Conservation (phyloP, 2,113 vertebrate species). For the Beaufortia kweichowensis region DNA sequence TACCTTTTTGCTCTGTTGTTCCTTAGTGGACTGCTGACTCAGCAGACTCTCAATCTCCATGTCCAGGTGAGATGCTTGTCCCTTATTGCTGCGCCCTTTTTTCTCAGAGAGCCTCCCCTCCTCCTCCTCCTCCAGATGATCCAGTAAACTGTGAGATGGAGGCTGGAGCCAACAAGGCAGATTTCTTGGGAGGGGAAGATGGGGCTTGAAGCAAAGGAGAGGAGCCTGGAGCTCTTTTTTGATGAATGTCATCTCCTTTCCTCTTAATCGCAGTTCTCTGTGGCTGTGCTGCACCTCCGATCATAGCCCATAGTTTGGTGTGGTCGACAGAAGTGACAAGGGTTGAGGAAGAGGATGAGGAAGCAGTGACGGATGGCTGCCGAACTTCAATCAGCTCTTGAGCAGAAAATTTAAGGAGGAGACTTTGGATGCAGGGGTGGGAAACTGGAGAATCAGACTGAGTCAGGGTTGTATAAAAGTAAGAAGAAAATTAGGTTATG, state of each 20-base stretch:
- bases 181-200: conserved; percentile 62
- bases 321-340: conserved; percentile 87
- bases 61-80: conserved; percentile 84
- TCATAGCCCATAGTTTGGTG: conserved; percentile 91
- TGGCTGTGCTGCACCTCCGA: conserved; percentile 70
- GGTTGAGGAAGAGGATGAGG: conserved; percentile 65
- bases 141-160: conserved; percentile 63
- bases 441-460: conserved; percentile 80
- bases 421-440: conserved; percentile 83
- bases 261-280: conserved; percentile 72
- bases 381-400: conserved; percentile 89
- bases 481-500: background rate
- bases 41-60: conserved; percentile 91
- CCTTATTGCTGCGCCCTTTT: conserved; percentile 77
- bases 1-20: conserved; percentile 94
- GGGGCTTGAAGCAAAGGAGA: conserved; percentile 64
- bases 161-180: conserved; percentile 64
- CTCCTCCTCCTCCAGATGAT: conserved; percentile 58
- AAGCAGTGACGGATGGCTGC: conserved; percentile 66
- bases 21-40: conserved; percentile 92
- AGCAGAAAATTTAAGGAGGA: conserved; percentile 90
- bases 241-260: conserved; percentile 71
- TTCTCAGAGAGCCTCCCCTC: conserved; percentile 74
- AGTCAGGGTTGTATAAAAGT: background rate
- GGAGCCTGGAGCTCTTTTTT: conserved; percentile 63